Percentiles rank a stretch among this genome's conserved stretches.
Conservation (phyloP, 2,797 vertebrate genomes). For the Chrosomus eos region DNA sequence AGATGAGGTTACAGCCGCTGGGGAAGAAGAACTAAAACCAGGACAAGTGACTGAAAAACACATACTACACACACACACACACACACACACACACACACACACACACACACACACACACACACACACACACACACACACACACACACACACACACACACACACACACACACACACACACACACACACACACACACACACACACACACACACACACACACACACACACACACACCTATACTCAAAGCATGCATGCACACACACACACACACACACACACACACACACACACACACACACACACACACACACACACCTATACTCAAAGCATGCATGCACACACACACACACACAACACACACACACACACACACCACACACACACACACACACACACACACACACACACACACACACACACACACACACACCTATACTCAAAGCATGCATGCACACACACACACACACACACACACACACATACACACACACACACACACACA, state of each 20-base stretch:
- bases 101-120: constrained; percentile 16
- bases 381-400: background rate
- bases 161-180: too few species aligned
- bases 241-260: too few species aligned
- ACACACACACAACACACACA: background rate
- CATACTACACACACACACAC: constrained; percentile 2
- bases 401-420: too few species aligned
- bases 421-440: too few species aligned
- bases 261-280: constrained; percentile 3
- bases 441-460: constrained; percentile 2
- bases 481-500: background rate
- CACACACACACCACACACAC: background rate
- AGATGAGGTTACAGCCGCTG: constrained; percentile 51
- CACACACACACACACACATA: background rate
- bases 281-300: background rate
- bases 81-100: constrained; percentile 23
- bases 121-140: background rate
- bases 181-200: constrained; percentile 11
- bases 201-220: background rate
- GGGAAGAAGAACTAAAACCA: constrained; percentile 55
- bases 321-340: background rate
- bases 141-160: background rate
- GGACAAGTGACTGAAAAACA: constrained; percentile 56
- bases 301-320: background rate
- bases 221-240: background rate